Evolutionary conservation across 1,140 invertebrate genomes (phyloP), one percentile per base, ranked within the genome.

Genomic region (Harlomillsia oculata): DNA sequence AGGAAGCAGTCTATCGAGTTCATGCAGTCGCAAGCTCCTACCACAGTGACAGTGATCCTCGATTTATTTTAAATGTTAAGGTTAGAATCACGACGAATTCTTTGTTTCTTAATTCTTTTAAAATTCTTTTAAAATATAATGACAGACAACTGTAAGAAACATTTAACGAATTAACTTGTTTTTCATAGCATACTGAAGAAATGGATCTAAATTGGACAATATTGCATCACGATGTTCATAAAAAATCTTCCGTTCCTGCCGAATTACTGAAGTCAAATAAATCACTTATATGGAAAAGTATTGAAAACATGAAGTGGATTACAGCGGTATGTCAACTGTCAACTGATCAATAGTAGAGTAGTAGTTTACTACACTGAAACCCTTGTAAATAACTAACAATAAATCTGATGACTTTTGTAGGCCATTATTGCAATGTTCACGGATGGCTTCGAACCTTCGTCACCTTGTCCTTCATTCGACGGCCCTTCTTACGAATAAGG

Each of bases 161-260:
- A 43, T 26, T 21, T 34, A 11, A 53, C 14, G n/a, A n/a, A 32
- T 45, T 23, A 8, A 28, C 18, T 25, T 40, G 6, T 39, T 53
- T 30, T 53, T 34, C 44, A n/a, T 26, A 62, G 60, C 40, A 59
- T 44, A 52, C 56, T 6, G 34, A 58, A 55, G 60, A 59, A 59
- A 51, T 51, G 29, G 56, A 62, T 6, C 25, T 62, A 13, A 45
- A 62, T 18, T 62, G 56, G 56, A 44, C 56, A 3, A 25, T 59
- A 8, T 18, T 59, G 5, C 60, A 62, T 21, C 39, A 59, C 32
- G 51, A 58, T 26, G 40, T 58, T 18, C 43, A 55, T 37, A 55
- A 59, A 37, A 32, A 29, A n/a, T 16, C 32, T 14, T 32, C 23
- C 18, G 34, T 56, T 5, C 5, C 51, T 6, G 9, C n/a, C 18